Evolutionary conservation across 2,113 vertebrate species (phyloP), one percentile per base, ranked within the genome.

Genomic region (Taurulus bubalis): DNA sequence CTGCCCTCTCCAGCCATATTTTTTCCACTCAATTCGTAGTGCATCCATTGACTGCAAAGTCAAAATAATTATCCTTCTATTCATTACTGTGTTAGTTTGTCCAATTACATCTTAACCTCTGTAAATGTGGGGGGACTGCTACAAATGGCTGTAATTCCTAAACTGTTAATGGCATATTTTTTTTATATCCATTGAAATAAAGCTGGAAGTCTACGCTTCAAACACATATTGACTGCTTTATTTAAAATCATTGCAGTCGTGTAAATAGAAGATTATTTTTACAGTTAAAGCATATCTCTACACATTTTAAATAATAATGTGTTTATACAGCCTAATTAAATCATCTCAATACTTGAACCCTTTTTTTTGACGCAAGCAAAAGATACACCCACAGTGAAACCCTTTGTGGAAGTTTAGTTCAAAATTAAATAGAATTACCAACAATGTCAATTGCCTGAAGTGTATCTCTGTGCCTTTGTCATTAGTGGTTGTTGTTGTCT

Each of bases 361-460:
- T 30, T 10, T 56, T 75, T 67, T 36, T n/a, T n/a, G n/a, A 32
- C 26, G 60, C 4, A 74, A 58, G 51, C 22, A 87, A 67, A 75
- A 75, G 34, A 84, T 26, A 88, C 77, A 84, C 68, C 80, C 56
- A 80, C 69, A 68, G 55, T 36, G 22, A 85, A 82, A 58, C 18
- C 26, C 28, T 76, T 63, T 68, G 71, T 60, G 36, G 20, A 59
- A 70, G 38, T 55, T 49, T 18, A 60, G 56, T 77, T 85, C 34
- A 79, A 77, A 85, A 75, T 75, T 45, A 65, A 85, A 82, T 64
- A 30, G 53, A 80, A 85, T 88, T 78, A 45, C 36, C 75, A 71
- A 87, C 76, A 67, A 47, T 86, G 84, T 74, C 66, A 87, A 71
- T 85, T 85, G 79, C 76, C 81, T 65, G 2, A 84, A 77, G 80